phyloP scores from a whole-genome alignment of 2,888 invertebrate species.

The Stenodema calcarata region DNA sequence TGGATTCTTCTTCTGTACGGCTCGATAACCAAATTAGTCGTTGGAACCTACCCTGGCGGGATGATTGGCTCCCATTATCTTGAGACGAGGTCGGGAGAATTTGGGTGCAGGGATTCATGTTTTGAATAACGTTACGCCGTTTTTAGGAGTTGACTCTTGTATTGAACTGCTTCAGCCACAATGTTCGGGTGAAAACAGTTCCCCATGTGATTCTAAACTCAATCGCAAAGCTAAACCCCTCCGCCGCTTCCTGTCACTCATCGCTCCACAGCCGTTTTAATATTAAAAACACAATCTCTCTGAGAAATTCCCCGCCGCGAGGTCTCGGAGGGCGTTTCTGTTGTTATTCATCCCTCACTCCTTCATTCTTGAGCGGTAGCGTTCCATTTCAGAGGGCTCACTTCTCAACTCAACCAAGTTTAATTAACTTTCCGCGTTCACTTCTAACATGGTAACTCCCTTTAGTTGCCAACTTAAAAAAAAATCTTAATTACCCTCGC shows the following conservation, averaged over 20 bases:
- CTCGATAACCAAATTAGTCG: too few species aligned
- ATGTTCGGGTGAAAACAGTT: neutral
- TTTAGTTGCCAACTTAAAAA: neutral
- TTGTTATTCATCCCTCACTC: neutral
- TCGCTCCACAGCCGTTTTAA: neutral
- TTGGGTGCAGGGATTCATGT: too few species aligned
- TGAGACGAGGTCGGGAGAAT: too few species aligned
- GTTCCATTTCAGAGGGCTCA: neutral
- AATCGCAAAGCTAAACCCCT: neutral
- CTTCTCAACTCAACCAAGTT: neutral
- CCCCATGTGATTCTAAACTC: neutral
- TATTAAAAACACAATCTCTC: neutral
- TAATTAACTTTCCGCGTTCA: neutral
- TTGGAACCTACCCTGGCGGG: too few species aligned
- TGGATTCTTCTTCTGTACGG: too few species aligned
- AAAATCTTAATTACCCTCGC: neutral
- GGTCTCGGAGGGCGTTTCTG: neutral
- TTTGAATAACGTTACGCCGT: too few species aligned
- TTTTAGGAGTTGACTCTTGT: too few species aligned
- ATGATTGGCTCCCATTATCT: too few species aligned
- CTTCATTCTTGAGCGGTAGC: neutral
- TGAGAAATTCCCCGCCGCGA: neutral
- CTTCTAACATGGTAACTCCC: neutral
- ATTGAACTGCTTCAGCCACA: too few species aligned
- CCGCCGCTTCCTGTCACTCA: neutral